Percentiles rank a stretch among this genome's conserved stretches.
These are phyloP conservation scores for Cynopterus brachyotis DNA, from an alignment of 2,113 vertebrate genomes.

Conservation along the genomic window DNA sequence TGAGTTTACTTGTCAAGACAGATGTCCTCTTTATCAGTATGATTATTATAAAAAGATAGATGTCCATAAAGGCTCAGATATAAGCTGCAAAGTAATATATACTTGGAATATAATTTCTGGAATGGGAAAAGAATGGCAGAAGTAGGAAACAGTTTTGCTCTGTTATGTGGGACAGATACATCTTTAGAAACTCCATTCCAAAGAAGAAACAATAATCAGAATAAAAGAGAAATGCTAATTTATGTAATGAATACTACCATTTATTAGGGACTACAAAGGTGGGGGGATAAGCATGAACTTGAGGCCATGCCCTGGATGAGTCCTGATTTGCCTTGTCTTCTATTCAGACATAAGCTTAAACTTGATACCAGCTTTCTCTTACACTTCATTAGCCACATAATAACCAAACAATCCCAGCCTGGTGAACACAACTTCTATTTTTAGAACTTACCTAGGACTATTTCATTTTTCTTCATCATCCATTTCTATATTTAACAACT, in stretches of 20 bases:
- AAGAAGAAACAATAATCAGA: constrained; percentile 14
- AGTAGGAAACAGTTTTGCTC: neutral
- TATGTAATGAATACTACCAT: neutral
- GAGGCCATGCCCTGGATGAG: neutral
- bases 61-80: neutral
- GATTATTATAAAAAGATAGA: neutral
- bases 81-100: neutral
- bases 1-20: neutral
- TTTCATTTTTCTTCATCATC: constrained; percentile 37
- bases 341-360: neutral
- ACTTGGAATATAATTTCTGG: neutral
- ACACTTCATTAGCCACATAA: neutral
- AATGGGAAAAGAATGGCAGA: neutral
- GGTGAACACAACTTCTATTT: neutral
- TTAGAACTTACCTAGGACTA: constrained; percentile 2
- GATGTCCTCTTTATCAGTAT: neutral
- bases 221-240: neutral
- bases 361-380: neutral
- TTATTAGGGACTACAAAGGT: neutral
- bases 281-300: neutral
- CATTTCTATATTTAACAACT: constrained; percentile 50
- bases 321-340: neutral
- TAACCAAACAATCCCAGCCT: neutral
- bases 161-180: neutral
- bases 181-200: neutral